Evolutionary conservation across 2,113 vertebrate species (phyloP).

Genomic region (human (Homo sapiens)): DNA sequence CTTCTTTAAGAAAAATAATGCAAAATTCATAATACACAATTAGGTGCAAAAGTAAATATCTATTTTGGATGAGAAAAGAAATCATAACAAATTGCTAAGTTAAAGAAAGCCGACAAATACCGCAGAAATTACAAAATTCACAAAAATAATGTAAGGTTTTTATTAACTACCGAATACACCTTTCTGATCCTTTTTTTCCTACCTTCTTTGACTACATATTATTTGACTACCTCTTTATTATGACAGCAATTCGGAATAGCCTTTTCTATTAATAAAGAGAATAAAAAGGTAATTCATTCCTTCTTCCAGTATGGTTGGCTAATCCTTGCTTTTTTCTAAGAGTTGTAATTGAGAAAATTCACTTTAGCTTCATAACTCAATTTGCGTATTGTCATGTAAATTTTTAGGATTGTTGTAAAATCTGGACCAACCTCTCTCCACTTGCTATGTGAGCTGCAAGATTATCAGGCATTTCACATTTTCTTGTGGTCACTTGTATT

Average conservation of each 20-base stretch:
- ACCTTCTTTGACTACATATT: not conserved
- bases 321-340: not conserved
- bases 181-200: not conserved
- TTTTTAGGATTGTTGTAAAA: not conserved
- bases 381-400: not conserved
- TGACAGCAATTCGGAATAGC: not conserved
- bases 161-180: not conserved
- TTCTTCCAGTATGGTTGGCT: not conserved
- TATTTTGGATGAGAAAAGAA: constrained; percentile 1
- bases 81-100: not conserved
- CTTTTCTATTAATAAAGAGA: not conserved
- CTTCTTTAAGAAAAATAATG: not conserved
- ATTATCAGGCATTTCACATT: not conserved
- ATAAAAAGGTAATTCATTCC: not conserved
- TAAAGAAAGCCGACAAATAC: not conserved
- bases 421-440: not conserved
- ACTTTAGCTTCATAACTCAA: not conserved
- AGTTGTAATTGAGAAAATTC: constrained; percentile 18
- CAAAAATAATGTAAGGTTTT: not conserved
- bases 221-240: not conserved
- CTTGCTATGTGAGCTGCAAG: not conserved
- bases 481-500: not conserved
- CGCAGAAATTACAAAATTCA: not conserved
- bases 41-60: not conserved
- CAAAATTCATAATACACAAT: not conserved